These are phyloP conservation scores for Esperia sulphurella DNA, from an alignment of 2,888 invertebrate species.

Conservation along the genomic window DNA sequence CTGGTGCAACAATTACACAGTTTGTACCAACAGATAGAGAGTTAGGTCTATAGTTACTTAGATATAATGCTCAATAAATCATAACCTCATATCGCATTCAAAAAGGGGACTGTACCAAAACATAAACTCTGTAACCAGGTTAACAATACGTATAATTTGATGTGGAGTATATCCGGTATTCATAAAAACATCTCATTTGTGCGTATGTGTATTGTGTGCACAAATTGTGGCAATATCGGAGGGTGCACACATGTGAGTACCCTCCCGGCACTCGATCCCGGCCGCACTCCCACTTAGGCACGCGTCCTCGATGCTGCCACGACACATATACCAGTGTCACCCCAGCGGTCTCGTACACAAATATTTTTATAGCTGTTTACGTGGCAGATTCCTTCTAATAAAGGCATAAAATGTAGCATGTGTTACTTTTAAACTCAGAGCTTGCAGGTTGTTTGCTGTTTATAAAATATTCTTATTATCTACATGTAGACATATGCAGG, in stretches of 20 bases:
- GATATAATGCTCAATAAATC: not conserved
- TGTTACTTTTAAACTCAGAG: slow-evolving; percentile 2
- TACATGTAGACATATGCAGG: no score
- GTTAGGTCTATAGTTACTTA: not conserved
- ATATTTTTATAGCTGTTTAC: slow-evolving; percentile 13
- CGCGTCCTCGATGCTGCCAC: slow-evolving; percentile 26
- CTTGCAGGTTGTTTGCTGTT: not conserved
- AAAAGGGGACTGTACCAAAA: not conserved
- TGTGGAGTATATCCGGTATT: slow-evolving; percentile 30
- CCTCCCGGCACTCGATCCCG: slow-evolving; percentile 17
- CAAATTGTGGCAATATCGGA: slow-evolving; percentile 11
- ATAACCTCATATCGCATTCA: not conserved
- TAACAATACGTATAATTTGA: slow-evolving; percentile 17
- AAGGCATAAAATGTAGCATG: slow-evolving; percentile 10
- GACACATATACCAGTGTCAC: slow-evolving; percentile 7
- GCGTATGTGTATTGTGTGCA: slow-evolving; percentile 19
- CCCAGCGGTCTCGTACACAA: slow-evolving; percentile 10
- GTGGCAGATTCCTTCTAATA: slow-evolving; percentile 12
- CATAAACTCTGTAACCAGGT: slow-evolving; percentile 10
- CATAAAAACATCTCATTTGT: slow-evolving; percentile 25
- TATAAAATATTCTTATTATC: not conserved
- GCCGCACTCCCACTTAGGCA: slow-evolving; percentile 42
- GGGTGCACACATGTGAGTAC: slow-evolving; percentile 17
- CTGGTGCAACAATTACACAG: no score
- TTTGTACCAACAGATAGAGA: no score